Percentiles rank a stretch among this genome's conserved stretches.
Evolutionary conservation across 2,113 vertebrate species (phyloP).

Genomic region (Salvator merianae): DNA sequence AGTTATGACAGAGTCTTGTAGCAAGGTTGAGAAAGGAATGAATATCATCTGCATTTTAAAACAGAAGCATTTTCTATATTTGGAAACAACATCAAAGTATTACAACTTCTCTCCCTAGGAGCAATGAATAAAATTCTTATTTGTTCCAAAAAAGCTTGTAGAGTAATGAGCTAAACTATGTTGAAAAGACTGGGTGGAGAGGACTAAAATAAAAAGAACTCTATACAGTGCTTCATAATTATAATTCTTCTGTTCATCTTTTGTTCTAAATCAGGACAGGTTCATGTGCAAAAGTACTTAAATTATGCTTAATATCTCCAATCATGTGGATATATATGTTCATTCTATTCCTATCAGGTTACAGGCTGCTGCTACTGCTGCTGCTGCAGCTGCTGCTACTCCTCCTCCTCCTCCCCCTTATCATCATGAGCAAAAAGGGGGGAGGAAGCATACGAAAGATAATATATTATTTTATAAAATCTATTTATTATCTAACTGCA

Average conservation of each 20-base stretch:
- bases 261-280: constrained; percentile 47
- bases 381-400: no score
- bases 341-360: neutral
- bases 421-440: neutral
- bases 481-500: neutral
- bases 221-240: constrained; percentile 31
- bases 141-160: constrained; percentile 34
- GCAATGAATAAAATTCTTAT: constrained; percentile 27
- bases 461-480: no score
- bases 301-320: constrained; percentile 45
- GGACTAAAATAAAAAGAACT: constrained; percentile 24
- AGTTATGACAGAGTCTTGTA: constrained; percentile 6
- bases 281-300: constrained; percentile 27
- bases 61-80: constrained; percentile 15
- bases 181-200: neutral
- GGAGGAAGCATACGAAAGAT: no score
- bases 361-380: no score
- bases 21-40: neutral
- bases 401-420: no score
- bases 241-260: constrained; percentile 15
- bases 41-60: constrained; percentile 41
- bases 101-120: constrained; percentile 3
- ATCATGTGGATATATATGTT: constrained; percentile 13
- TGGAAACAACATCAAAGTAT: constrained; percentile 28
- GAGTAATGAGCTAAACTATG: constrained; percentile 31